These are phyloP conservation scores for Oxyura jamaicensis DNA, from an alignment of 2,113 vertebrate species.

Conservation along the genomic window DNA sequence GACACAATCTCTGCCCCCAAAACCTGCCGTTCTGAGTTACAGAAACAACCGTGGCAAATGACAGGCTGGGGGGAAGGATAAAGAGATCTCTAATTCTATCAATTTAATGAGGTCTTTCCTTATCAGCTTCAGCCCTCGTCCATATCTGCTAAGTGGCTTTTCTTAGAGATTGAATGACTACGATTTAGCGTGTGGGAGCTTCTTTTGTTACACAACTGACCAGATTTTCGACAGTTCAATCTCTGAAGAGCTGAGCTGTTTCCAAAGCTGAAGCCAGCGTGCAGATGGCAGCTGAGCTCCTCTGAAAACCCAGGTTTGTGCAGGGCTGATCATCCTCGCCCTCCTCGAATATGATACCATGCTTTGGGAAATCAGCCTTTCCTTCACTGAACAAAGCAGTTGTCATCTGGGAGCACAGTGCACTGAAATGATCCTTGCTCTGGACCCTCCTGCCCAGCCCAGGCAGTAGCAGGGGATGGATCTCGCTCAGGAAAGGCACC, in stretches of 20 bases:
- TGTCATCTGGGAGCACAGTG: background rate
- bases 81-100: conserved; percentile 16
- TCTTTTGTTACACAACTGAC: background rate
- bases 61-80: background rate
- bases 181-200: background rate
- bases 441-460: background rate
- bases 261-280: background rate
- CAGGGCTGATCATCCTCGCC: background rate
- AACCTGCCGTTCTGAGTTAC: background rate
- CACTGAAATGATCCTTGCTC: background rate
- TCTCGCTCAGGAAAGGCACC: background rate
- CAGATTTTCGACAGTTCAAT: background rate
- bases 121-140: conserved; percentile 32
- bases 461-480: background rate
- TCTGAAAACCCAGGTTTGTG: background rate
- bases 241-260: background rate
- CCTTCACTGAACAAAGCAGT: background rate
- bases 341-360: background rate
- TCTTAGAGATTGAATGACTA: background rate
- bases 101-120: conserved; percentile 41
- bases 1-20: background rate
- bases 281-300: background rate
- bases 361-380: background rate
- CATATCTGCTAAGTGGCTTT: conserved; percentile 31
- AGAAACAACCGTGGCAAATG: background rate